These are phyloP conservation scores for Silurus glanis DNA, from an alignment of 2,113 vertebrate species.

Conservation along the genomic window DNA sequence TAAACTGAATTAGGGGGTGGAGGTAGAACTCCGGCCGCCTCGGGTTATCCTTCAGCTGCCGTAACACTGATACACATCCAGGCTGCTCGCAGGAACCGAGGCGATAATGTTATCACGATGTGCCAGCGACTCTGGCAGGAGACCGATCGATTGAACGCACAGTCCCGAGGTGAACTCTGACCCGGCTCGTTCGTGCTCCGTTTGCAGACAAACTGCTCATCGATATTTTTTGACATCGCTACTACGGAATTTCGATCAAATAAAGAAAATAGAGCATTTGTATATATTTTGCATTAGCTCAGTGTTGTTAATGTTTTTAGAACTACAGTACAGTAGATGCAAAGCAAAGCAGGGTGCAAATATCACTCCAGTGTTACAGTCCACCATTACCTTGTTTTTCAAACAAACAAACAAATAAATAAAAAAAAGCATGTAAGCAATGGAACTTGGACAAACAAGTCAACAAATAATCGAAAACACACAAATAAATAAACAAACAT, in stretches of 20 bases:
- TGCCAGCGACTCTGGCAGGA: constrained; percentile 21
- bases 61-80: constrained; percentile 34
- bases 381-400: no score
- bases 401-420: no score
- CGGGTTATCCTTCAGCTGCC: constrained; percentile 20
- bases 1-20: constrained; percentile 1
- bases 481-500: no score
- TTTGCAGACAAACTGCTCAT: not conserved
- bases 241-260: not conserved
- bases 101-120: constrained; percentile 44
- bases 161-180: constrained; percentile 58
- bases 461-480: no score
- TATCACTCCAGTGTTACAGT: no score
- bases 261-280: no score
- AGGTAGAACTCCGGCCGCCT: constrained; percentile 23
- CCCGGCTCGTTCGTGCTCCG: constrained; percentile 40
- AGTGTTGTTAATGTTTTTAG: not conserved
- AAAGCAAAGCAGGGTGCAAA: not conserved
- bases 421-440: no score
- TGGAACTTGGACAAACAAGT: no score
- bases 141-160: constrained; percentile 56
- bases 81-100: constrained; percentile 30
- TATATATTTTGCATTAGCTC: not conserved
- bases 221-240: not conserved
- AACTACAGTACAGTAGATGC: not conserved